Evolutionary conservation across 2,113 vertebrate genomes (phyloP).

Genomic region (Scopus umbretta): DNA sequence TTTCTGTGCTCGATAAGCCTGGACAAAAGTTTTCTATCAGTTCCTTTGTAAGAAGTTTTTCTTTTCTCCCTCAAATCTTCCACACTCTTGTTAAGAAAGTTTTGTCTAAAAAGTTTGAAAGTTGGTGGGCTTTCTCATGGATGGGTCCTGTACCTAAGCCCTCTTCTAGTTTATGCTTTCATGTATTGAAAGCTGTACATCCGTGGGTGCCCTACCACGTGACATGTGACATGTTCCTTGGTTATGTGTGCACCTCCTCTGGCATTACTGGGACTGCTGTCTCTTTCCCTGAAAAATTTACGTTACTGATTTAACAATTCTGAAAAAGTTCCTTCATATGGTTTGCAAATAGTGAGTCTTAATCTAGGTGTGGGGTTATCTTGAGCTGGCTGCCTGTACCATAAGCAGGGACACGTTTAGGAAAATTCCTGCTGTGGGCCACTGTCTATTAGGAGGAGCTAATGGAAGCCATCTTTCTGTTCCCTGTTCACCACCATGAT

Average conservation of each 20-base stretch:
- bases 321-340: not conserved
- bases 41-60: not conserved
- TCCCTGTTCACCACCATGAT: not conserved
- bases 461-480: not conserved
- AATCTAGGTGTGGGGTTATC: not conserved
- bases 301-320: not conserved
- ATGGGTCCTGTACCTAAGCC: not conserved
- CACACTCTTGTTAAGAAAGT: not conserved
- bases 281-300: not conserved
- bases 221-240: not conserved
- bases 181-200: not conserved
- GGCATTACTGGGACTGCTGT: not conserved
- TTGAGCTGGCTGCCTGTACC: not conserved
- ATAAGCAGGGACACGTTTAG: not conserved
- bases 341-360: not conserved
- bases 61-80: not conserved
- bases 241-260: not conserved
- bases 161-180: not conserved
- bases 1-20: not conserved
- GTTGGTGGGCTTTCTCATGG: not conserved
- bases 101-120: not conserved
- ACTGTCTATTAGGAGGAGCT: not conserved
- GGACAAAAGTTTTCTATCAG: not conserved
- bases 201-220: not conserved
- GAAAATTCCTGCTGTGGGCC: not conserved